Evolutionary conservation across 1,140 invertebrate species (phyloP), one percentile per base, ranked within the genome.

Genomic region (Drosophila simulans): DNA sequence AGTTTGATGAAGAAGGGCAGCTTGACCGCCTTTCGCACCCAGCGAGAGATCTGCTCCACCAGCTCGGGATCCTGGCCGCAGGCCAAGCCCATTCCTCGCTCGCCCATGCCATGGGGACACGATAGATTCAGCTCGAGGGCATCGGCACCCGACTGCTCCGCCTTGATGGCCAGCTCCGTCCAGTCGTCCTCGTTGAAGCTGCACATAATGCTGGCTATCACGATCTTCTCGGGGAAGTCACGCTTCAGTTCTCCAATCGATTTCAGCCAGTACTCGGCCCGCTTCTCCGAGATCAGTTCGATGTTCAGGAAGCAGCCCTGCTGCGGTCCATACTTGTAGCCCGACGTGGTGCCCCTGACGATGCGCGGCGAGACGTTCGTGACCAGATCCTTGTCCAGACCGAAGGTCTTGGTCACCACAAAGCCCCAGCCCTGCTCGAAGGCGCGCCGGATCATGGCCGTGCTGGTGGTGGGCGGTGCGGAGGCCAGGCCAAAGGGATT

Each of bases 1-100:
- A 99, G 91, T 93, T 99, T 99, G 3, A 98, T 95, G 93, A 99
- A 99, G 93, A 99, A 97, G n/a, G 99, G 99, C 79, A 99, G 98
- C 83, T 96, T 97, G 2, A 98, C 95, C 0, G 96, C 95, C 34
- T 93, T 93, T 64, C 95, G 93, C 3, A 99, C 97, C 98, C 98
- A 99, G 55, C 94, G 93, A 5, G 98, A 97, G 91, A 99, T 99
- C 66, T 97, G 95, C 60, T 95, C 94, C 0, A 99, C 98, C 48
- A 98, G 92, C 17, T 95, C 94, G 0, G 97, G 95, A 93, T 98
- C 95, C 94, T 99, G 98, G 68, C 98, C 99, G 93, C 98, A 99
- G 35, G 98, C 98, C 27, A 99, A 59, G 0, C 98, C 98, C 98
- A 99, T 99, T 52, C 98, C 98, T 56, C 97, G 95, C 94, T 99